Conservation (phyloP, 2,888 invertebrate genomes). For the Netelia melanura region DNA sequence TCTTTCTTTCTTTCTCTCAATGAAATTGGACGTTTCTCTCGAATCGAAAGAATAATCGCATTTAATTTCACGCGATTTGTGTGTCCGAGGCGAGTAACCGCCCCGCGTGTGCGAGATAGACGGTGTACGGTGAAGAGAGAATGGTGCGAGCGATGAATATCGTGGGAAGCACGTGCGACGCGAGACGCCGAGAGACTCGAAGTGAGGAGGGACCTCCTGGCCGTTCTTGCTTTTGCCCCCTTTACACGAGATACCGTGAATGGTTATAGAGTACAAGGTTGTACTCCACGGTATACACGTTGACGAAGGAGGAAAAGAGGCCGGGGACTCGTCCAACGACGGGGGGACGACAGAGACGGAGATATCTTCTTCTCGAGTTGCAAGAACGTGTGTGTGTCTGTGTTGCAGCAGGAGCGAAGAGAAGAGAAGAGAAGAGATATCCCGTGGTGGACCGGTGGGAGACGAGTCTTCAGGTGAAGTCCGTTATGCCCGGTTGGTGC, state of each 20-base stretch:
- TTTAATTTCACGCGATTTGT: conserved; percentile 21
- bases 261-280: conserved; percentile 74
- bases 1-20: neutral
- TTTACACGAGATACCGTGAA: conserved; percentile 72
- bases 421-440: conserved; percentile 61
- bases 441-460: conserved; percentile 47
- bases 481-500: conserved; percentile 69
- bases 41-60: neutral
- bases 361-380: no score
- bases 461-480: conserved; percentile 49
- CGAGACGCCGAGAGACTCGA: conserved; percentile 20
- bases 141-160: conserved; percentile 61
- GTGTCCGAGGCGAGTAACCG: no score
- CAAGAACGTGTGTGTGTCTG: neutral
- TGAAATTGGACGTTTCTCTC: conserved; percentile 12
- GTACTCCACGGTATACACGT: conserved; percentile 64
- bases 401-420: conserved; percentile 24
- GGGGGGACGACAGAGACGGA: neutral
- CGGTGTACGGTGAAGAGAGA: conserved; percentile 22
- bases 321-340: conserved; percentile 9
- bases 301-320: conserved; percentile 59
- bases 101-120: conserved; percentile 19
- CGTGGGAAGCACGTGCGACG: conserved; percentile 67
- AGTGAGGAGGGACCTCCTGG: conserved; percentile 17
- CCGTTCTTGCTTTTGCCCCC: conserved; percentile 40